phyloP scores from a whole-genome alignment of 2,797 vertebrate genomes.

The Hippoglossus hippoglossus region DNA sequence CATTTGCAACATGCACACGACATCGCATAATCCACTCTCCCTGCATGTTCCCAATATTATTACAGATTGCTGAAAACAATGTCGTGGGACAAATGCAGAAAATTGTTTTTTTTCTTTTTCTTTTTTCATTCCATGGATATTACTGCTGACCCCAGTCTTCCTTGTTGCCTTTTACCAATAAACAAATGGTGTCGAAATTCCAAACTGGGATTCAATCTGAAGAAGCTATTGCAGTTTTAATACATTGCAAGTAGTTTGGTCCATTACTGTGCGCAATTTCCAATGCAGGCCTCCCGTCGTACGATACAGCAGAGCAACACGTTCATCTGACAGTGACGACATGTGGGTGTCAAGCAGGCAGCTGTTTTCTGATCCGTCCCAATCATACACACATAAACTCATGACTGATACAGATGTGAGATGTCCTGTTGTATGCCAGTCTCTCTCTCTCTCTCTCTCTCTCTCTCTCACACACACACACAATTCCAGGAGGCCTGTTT shows the following conservation, averaged over 20 bases:
- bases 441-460: not conserved
- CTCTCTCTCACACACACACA: not conserved
- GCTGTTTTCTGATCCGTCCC: slow-evolving; percentile 20
- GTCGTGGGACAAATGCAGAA: slow-evolving; percentile 4
- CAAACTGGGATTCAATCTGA: no score
- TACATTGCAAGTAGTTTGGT: no score
- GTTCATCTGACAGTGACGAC: slow-evolving; percentile 10
- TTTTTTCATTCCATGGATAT: not conserved
- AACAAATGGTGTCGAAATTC: no score
- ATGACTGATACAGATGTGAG: not conserved
- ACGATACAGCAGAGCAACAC: not conserved
- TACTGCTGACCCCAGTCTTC: not conserved
- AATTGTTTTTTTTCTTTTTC: slow-evolving; percentile 23
- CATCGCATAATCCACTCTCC: slow-evolving; percentile 31
- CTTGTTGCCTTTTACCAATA: not conserved
- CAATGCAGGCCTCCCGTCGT: slow-evolving; percentile 1
- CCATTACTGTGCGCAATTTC: not conserved
- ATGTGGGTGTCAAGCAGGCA: slow-evolving; percentile 1
- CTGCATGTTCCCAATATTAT: slow-evolving; percentile 6
- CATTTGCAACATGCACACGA: not conserved
- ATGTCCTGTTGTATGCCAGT: not conserved
- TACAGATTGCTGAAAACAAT: slow-evolving; percentile 18
- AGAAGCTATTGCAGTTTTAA: no score
- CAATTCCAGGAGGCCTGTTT: not conserved
- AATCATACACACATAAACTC: not conserved